phyloP scores from a whole-genome alignment of 1,140 invertebrate genomes.

The Aphelinus certus region DNA sequence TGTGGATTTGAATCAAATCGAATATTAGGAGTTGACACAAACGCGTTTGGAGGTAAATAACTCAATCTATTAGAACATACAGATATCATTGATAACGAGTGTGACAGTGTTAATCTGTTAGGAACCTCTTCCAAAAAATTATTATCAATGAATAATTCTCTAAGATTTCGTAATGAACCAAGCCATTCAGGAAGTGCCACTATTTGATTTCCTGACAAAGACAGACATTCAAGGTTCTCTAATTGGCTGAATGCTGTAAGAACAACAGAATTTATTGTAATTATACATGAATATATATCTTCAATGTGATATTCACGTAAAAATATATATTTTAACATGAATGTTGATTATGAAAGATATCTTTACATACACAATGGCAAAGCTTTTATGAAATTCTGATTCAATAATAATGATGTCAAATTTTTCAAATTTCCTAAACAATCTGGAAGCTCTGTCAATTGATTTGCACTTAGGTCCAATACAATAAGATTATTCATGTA shows the following conservation, averaged over 20 bases:
- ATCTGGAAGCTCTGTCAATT: slow-evolving; percentile 45
- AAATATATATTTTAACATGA: slow-evolving; percentile 14
- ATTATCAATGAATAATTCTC: slow-evolving; percentile 52
- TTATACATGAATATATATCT: background rate
- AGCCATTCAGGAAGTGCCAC: slow-evolving; percentile 55
- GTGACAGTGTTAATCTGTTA: slow-evolving; percentile 53
- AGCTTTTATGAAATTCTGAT: slow-evolving; percentile 51
- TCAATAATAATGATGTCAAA: slow-evolving; percentile 47
- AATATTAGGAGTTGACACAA: slow-evolving; percentile 53
- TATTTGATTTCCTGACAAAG: slow-evolving; percentile 52
- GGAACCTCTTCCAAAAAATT: slow-evolving; percentile 56
- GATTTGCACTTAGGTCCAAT: slow-evolving; percentile 54
- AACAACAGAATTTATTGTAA: background rate
- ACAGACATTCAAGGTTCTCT: slow-evolving; percentile 49
- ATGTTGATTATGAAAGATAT: slow-evolving; percentile 1
- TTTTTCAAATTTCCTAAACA: slow-evolving; percentile 45
- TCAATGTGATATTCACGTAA: background rate
- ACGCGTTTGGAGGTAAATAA: slow-evolving; percentile 57
- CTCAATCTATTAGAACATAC: slow-evolving; percentile 56
- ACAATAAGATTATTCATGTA: slow-evolving; percentile 49
- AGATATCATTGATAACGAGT: slow-evolving; percentile 50
- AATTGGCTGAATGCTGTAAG: slow-evolving; percentile 48
- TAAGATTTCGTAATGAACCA: slow-evolving; percentile 51
- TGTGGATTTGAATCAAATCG: slow-evolving; percentile 51
- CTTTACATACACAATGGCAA: slow-evolving; percentile 48